Conservation (phyloP, 2,113 vertebrate genomes). For the Halcyon senegalensis region DNA sequence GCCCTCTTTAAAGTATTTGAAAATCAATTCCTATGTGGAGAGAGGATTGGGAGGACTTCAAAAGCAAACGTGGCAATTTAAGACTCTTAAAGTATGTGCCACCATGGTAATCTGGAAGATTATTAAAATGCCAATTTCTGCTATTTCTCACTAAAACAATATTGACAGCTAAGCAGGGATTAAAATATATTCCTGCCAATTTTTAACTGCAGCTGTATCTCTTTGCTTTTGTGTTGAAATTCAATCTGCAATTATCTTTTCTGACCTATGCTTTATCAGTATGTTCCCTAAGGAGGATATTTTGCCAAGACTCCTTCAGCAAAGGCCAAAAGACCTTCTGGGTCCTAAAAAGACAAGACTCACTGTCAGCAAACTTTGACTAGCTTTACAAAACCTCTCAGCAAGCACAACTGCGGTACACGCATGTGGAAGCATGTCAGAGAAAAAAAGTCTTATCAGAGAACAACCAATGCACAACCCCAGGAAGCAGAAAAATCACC, state of each 20-base stretch:
- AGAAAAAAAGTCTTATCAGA: not conserved
- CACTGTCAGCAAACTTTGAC: not conserved
- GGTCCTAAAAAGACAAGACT: not conserved
- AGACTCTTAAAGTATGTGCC: not conserved
- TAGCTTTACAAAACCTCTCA: not conserved
- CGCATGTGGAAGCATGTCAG: not conserved
- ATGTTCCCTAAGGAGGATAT: not conserved
- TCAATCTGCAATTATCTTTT: not conserved
- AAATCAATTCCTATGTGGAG: not conserved
- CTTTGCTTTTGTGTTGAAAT: not conserved
- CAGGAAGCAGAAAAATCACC: not conserved
- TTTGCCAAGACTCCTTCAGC: not conserved
- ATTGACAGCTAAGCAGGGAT: not conserved
- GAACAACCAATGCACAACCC: not conserved
- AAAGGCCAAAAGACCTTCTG: not conserved
- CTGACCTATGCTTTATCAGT: not conserved
- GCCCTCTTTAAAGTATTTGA: not conserved
- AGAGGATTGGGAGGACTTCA: not conserved
- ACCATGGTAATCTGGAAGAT: not conserved
- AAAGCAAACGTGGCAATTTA: not conserved
- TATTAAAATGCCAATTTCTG: not conserved
- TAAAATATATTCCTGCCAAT: not conserved
- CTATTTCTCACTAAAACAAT: not conserved
- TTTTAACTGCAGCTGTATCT: not conserved
- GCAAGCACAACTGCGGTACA: not conserved